These are phyloP conservation scores for Telmatochromis sp. DNA, from an alignment of 2,113 vertebrate genomes.

Conservation along the genomic window DNA sequence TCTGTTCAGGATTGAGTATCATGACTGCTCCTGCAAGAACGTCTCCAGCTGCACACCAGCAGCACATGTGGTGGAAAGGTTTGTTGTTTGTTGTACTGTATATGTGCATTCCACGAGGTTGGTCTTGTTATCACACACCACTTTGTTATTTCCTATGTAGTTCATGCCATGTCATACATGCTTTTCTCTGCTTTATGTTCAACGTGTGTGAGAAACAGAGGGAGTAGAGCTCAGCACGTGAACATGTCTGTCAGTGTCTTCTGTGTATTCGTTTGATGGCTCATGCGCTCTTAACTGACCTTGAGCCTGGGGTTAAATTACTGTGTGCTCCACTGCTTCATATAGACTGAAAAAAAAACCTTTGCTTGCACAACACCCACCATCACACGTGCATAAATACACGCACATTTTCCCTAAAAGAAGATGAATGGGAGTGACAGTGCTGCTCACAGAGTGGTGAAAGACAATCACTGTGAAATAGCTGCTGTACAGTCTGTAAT, in stretches of 20 bases:
- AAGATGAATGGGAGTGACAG: neutral
- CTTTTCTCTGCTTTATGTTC: neutral
- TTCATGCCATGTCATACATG: neutral
- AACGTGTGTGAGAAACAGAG: neutral
- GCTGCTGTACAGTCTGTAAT: neutral
- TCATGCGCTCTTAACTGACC: conserved; percentile 31
- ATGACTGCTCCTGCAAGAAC: neutral
- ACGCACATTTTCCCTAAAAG: neutral
- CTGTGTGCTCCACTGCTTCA: conserved; percentile 29
- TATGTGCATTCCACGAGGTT: neutral
- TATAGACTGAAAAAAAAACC: neutral
- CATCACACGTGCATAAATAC: neutral
- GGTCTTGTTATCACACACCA: neutral
- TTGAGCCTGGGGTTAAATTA: conserved; percentile 56
- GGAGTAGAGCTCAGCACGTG: neutral
- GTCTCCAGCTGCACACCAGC: neutral
- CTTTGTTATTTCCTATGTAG: neutral
- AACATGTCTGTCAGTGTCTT: neutral
- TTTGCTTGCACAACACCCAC: neutral
- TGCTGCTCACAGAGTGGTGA: neutral
- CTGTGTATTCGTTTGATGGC: neutral
- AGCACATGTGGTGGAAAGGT: neutral
- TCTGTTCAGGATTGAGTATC: neutral
- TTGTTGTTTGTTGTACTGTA: neutral
- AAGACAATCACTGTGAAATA: neutral